Base-by-base conservation (phyloP, 2,797 vertebrate species). In the Chaunax sp. region DNA sequence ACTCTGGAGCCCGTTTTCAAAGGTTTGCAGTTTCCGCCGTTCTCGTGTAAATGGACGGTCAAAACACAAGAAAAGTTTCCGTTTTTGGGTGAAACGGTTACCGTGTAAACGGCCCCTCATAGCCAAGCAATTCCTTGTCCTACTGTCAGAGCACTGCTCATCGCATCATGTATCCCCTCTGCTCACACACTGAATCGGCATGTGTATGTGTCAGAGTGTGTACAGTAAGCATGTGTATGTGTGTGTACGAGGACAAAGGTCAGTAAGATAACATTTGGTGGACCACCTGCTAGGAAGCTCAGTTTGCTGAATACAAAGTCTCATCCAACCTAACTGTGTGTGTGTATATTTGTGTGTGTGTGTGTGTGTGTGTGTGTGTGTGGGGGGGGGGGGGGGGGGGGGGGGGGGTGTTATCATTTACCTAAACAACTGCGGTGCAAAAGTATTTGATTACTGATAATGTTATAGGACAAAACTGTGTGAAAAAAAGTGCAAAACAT, bases 201-300 rank as follows among this genome's bases (percentile, higher is more conserved):
- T 53, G 57, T 75, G 45, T 40, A 52, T 45, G 44, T 65, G 56
- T 30, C 30, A 28, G 20, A 28, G 28, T 30, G 28, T 30, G 28
- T 30, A 9, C 28, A 9, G 33, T 11, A 10, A 10, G 26, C 23
- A 44, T 52, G 49, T 54, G 49, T 63, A 22, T 44, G 45, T 55
- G 64, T 56, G 53, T 61, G 69, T 77, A 25, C 1, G 22, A 55
- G 81, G 78, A 87, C 89, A 87, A 78, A 91, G 87, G 90, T 91
- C 87, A 90, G 44, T 56, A 77, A 90, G 90, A 92, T 93, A 94
- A 89, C 87, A 91, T 88, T 88, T 79, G 82, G 84, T 67, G 77
- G 87, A 85, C 88, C 91, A 92, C 91, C 92, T 94, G 91, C 85
- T 77, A 6, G 78, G 82, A 83, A 77, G 78, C 79, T 89, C 87